phyloP scores from a whole-genome alignment of 2,888 invertebrate genomes.

The Dorcus hopei region DNA sequence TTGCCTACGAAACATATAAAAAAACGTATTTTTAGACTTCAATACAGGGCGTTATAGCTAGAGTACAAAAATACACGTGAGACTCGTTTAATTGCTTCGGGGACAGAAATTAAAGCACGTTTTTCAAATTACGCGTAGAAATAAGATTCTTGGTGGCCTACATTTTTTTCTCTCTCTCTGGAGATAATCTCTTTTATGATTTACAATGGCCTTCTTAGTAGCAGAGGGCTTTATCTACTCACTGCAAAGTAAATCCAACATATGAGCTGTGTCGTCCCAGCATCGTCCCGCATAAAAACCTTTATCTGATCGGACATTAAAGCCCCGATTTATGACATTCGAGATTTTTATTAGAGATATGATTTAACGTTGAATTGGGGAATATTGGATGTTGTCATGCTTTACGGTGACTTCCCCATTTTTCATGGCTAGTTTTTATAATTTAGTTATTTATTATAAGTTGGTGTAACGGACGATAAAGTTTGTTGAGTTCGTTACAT shows the following conservation, averaged over 20 bases:
- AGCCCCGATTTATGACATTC: conserved; percentile 9
- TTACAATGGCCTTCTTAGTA: neutral
- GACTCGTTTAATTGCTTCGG: no score
- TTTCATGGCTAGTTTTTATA: neutral
- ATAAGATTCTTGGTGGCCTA: neutral
- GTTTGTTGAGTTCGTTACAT: no score
- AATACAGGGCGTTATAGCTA: no score
- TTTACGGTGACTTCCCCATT: neutral
- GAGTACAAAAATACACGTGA: no score
- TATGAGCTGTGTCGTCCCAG: neutral
- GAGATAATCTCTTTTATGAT: neutral
- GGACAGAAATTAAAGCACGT: no score
- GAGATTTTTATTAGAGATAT: conserved; percentile 7
- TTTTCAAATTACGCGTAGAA: no score
- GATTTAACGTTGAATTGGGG: conserved; percentile 8
- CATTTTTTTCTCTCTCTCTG: neutral
- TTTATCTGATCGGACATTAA: conserved; percentile 10
- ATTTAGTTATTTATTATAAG: no score
- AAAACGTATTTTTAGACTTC: no score
- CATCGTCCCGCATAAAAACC: neutral
- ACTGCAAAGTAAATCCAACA: no score
- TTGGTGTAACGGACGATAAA: no score
- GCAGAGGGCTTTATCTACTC: neutral
- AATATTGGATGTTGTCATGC: conserved; percentile 2
- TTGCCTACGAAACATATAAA: no score